Base-by-base conservation (phyloP, 1,140 invertebrate genomes). In the Drosophila dunni region DNA sequence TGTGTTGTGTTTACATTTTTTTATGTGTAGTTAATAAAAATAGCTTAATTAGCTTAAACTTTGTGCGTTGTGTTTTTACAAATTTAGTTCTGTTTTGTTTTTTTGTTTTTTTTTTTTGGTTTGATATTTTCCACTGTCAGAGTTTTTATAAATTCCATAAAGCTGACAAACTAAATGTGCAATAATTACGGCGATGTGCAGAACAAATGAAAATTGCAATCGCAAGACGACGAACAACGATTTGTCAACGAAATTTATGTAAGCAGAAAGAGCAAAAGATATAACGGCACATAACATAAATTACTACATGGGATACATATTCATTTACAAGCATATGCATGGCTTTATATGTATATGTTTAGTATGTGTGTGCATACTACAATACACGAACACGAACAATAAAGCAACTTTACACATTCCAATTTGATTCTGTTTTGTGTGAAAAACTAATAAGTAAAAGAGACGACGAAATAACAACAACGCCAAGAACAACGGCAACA, bases 371-470 rank as follows among this genome's bases (percentile, higher is more conserved):
- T 61, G 24, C 44, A 53, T 38, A 38, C 13, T 38, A 38, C 13
- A 46, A 56, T 56, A 50, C 15, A 44, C 24, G n/a, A 38, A 45
- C 11, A 61, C 56, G 57, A 68, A 51, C 57, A 61, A 80, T 67
- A 84, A 80, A 69, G 66, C 64, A 76, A 84, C 71, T 79, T 82
- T 82, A 79, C 63, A 80, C 76, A 83, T 89, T 89, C 79, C 80
- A 74, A 83, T 79, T 83, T 67, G 71, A 86, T 77, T 79, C 81
- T 77, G 58, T 54, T 29, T 70, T 86, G 71, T 85, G 79, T 79
- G 65, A 86, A 86, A 73, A 88, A 82, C 82, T 70, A 81, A 82
- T 77, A 79, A 83, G 66, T 67, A 69, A 73, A 76, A 58, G 72
- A 66, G 68, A 65, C 62, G 56, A 54, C 46, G 13, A 78, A 64